Conservation (phyloP, 2,797 vertebrate species). For the Molossus molossus region DNA sequence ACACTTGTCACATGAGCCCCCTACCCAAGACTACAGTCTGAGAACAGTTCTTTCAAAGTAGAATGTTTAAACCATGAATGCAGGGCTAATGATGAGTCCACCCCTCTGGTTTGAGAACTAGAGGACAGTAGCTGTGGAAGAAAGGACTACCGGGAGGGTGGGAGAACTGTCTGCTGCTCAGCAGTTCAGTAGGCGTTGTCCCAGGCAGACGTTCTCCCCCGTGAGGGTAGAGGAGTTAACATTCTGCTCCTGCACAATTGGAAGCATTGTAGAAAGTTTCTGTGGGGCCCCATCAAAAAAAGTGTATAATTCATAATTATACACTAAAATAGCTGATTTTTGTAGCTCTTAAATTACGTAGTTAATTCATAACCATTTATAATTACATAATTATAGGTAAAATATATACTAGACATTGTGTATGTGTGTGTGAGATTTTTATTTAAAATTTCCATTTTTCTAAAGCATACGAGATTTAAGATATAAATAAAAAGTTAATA, state of each 20-base stretch:
- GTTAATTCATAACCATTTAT: background rate
- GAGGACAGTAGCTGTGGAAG: background rate
- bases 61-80: background rate
- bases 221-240: background rate
- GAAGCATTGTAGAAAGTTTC: background rate
- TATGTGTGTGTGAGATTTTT: background rate
- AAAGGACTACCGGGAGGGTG: background rate
- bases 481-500: background rate
- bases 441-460: background rate
- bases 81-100: background rate
- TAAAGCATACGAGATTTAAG: background rate
- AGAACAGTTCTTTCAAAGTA: background rate
- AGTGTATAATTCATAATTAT: background rate
- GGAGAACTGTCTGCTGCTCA: background rate
- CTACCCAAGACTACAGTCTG: accelerated
- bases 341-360: background rate
- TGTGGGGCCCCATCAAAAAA: background rate
- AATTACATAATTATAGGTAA: background rate
- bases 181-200: background rate
- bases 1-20: constrained; percentile 56
- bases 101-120: background rate
- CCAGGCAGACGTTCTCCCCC: background rate
- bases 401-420: background rate
- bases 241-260: background rate
- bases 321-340: constrained; percentile 1